Conservation (phyloP, 2,113 vertebrate genomes). For the Tyto alba region DNA sequence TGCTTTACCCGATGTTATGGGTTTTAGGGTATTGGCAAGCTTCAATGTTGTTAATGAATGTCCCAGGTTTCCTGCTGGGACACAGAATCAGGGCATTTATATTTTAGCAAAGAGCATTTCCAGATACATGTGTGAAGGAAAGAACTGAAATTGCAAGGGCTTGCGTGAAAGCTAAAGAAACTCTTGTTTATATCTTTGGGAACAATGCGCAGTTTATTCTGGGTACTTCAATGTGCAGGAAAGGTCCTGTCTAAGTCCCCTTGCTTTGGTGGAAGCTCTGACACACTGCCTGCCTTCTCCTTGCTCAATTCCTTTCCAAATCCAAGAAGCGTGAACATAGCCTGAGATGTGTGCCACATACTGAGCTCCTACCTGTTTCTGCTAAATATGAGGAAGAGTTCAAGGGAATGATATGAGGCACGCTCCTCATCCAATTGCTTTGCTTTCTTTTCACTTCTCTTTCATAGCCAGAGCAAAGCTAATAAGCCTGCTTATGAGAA, state of each 20-base stretch:
- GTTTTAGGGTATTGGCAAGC: slow-evolving; percentile 7
- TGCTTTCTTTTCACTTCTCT: neutral
- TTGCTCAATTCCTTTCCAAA: neutral
- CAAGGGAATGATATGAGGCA: neutral
- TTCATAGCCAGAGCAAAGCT: neutral
- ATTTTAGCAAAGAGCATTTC: slow-evolving; percentile 29
- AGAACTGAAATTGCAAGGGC: neutral
- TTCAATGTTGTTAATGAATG: neutral
- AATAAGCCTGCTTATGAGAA: neutral
- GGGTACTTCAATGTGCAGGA: neutral
- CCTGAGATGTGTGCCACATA: neutral
- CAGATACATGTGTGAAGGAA: neutral
- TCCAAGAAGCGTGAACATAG: neutral
- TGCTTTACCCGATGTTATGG: neutral
- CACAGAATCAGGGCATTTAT: neutral
- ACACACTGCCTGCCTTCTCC: neutral
- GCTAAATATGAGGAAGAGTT: neutral
- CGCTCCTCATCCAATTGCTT: neutral
- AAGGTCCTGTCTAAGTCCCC: neutral
- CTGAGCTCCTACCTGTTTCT: neutral
- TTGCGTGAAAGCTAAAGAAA: neutral
- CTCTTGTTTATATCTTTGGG: neutral
- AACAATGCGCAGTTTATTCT: neutral
- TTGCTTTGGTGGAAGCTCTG: neutral
- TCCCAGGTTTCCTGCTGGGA: slow-evolving; percentile 28